phyloP scores from a whole-genome alignment of 2,888 invertebrate species.

The Agriopis marginaria region DNA sequence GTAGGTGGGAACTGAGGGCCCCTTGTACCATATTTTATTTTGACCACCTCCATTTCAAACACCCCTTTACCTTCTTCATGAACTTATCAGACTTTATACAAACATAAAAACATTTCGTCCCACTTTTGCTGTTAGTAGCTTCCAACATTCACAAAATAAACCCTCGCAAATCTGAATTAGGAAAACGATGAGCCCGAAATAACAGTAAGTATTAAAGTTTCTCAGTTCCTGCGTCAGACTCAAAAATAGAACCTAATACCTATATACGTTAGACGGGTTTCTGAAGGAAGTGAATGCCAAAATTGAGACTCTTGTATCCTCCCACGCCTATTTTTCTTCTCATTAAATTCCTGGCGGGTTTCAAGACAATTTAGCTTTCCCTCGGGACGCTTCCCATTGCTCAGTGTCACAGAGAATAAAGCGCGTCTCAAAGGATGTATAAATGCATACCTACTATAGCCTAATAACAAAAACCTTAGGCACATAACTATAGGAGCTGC shows the following conservation, averaged over 20 bases:
- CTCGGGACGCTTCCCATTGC: constrained; percentile 43
- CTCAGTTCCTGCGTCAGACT: constrained; percentile 5
- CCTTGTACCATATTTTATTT: constrained; percentile 53
- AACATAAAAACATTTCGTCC: constrained; percentile 36
- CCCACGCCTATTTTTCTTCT: constrained; percentile 47
- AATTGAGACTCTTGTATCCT: constrained; percentile 37
- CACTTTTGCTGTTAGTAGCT: constrained; percentile 31
- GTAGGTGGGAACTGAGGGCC: constrained; percentile 40
- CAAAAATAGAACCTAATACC: constrained; percentile 35
- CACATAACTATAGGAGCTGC: too few species aligned
- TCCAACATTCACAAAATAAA: constrained; percentile 21
- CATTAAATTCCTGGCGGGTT: constrained; percentile 48
- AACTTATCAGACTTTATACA: constrained; percentile 35
- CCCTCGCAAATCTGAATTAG: constrained; percentile 28
- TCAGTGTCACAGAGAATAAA: constrained; percentile 42
- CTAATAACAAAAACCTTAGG: too few species aligned
- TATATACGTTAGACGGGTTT: constrained; percentile 9
- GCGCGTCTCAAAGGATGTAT: constrained; percentile 30
- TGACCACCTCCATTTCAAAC: constrained; percentile 51
- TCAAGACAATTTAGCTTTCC: constrained; percentile 48
- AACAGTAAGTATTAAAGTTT: constrained; percentile 25
- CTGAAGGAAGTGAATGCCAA: constrained; percentile 35
- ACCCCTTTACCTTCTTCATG: constrained; percentile 40
- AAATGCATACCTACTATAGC: too few species aligned
- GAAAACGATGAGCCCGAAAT: constrained; percentile 22